Evolutionary conservation across 2,113 vertebrate species (phyloP).

Genomic region (Phalacrocorax aristotelis): DNA sequence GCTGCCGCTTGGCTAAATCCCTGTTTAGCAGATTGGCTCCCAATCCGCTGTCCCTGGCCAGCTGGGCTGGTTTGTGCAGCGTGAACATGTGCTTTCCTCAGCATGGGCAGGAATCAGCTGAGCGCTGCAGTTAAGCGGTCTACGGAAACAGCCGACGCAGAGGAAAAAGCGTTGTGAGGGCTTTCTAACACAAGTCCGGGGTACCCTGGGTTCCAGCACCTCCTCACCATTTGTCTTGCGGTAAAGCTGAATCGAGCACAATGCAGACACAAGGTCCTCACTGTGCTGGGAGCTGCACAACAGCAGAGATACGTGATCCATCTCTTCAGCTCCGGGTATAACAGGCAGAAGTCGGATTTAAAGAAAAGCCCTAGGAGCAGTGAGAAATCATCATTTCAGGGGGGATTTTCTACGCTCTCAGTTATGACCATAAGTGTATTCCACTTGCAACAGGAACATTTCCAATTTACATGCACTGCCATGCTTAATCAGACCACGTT

Average conservation of each 20-base stretch:
- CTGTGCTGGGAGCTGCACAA: background rate
- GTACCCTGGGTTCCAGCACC: background rate
- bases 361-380: background rate
- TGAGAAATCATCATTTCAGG: conserved; percentile 1
- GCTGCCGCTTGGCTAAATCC: conserved; percentile 45
- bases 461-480: background rate
- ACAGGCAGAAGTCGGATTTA: background rate
- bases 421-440: background rate
- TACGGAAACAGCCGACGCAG: background rate
- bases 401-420: background rate
- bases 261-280: background rate
- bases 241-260: background rate
- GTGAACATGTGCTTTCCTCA: background rate
- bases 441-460: background rate
- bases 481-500: background rate
- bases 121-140: background rate
- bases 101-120: background rate
- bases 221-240: background rate
- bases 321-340: background rate
- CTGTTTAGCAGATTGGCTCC: conserved; percentile 23
- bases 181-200: background rate
- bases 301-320: rapidly evolving
- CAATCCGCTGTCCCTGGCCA: background rate
- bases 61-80: background rate
- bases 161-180: background rate